Evolutionary conservation across 2,797 vertebrate genomes (phyloP).

Genomic region (Liasis olivaceus): DNA sequence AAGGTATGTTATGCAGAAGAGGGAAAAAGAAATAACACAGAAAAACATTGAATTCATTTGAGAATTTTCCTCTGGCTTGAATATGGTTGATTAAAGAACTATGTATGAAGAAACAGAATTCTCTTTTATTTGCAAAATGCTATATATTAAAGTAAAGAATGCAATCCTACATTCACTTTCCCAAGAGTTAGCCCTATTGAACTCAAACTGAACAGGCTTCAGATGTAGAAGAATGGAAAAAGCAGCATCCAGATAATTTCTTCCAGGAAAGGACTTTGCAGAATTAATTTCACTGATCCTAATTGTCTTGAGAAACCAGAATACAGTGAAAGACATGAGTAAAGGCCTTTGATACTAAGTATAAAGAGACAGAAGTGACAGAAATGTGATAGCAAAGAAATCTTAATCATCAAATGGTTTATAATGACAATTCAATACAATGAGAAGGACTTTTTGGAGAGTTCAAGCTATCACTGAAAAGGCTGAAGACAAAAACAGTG

Average conservation of each 20-base stretch:
- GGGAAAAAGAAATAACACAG: background rate
- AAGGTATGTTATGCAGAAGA: background rate
- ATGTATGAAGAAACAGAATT: background rate
- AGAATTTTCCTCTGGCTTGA: background rate
- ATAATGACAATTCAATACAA: background rate
- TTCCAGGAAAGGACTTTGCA: constrained; percentile 6
- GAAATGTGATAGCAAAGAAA: constrained; percentile 25
- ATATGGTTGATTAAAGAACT: background rate
- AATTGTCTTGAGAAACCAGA: background rate
- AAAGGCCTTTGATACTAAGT: constrained; percentile 5
- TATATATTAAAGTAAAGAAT: background rate
- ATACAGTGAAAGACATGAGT: background rate
- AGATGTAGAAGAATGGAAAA: background rate
- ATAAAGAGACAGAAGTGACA: constrained; percentile 33
- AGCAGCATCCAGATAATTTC: background rate
- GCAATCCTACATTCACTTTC: background rate
- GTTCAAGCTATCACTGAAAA: too few species aligned
- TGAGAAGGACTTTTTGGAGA: background rate
- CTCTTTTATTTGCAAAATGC: background rate
- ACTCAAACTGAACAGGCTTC: background rate
- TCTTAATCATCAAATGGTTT: constrained; percentile 2
- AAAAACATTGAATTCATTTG: background rate
- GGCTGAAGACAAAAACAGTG: background rate
- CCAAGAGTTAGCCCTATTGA: background rate
- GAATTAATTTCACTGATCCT: constrained; percentile 30